phyloP scores from a whole-genome alignment of 2,113 vertebrate genomes.

The Pangasianodon gigas region DNA sequence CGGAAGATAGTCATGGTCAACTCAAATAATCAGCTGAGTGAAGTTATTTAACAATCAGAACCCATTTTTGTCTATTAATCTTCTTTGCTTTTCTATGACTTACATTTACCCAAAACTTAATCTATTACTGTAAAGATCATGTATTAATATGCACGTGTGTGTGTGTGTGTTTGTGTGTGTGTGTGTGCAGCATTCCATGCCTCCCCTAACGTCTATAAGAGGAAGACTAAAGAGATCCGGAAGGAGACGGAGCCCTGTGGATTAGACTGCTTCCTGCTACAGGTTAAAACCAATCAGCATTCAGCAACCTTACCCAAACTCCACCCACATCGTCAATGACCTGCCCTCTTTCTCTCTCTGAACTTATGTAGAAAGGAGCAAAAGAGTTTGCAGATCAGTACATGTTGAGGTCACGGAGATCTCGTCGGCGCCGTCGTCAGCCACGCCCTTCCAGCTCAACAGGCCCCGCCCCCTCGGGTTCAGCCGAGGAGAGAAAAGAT shows the following conservation, averaged over 20 bases:
- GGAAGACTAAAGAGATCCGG: constrained; percentile 94
- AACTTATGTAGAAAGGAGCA: constrained; percentile 84
- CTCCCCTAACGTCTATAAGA: constrained; percentile 94
- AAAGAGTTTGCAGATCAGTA: constrained; percentile 94
- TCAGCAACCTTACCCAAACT: not conserved
- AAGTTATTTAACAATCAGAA: too few relatives aligned
- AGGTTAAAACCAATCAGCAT: constrained; percentile 72
- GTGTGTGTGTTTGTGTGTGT: constrained; percentile 28
- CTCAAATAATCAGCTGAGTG: too few relatives aligned
- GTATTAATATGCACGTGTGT: not conserved
- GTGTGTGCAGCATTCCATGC: constrained; percentile 88
- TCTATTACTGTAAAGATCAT: not conserved
- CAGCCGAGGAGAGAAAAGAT: constrained; percentile 81
- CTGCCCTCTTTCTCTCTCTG: not conserved
- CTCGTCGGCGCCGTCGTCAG: constrained; percentile 81
- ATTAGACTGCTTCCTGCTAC: constrained; percentile 91
- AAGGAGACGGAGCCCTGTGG: constrained; percentile 94
- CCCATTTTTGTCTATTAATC: too few relatives aligned
- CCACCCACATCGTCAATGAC: not conserved
- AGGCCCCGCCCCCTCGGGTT: constrained; percentile 74
- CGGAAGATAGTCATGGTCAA: too few relatives aligned
- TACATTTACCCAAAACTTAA: not conserved
- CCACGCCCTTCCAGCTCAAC: constrained; percentile 74
- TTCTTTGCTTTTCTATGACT: too few relatives aligned
- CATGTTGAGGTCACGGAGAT: constrained; percentile 85